Conservation (phyloP, 2,888 invertebrate species). For the Amitus sp. region DNA sequence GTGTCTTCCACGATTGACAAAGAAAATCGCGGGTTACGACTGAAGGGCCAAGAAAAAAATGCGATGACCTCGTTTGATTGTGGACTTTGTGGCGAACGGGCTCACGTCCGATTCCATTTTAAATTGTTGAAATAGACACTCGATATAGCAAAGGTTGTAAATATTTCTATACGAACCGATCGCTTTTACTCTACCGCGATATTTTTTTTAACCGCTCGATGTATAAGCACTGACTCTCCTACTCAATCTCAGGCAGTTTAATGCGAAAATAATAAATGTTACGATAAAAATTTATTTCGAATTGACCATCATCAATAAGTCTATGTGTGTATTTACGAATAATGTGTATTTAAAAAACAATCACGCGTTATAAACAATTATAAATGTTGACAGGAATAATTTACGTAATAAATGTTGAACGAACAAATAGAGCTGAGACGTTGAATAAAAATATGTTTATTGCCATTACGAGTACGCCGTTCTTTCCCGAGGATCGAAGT, state of each 20-base stretch:
- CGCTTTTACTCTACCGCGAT: slow-evolving; percentile 1
- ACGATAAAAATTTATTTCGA: not conserved
- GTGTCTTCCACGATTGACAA: not conserved
- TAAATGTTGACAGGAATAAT: slow-evolving; percentile 32
- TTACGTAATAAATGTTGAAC: slow-evolving; percentile 34
- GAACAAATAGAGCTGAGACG: slow-evolving; percentile 26
- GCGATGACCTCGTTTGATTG: too few relatives aligned
- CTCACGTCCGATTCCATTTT: too few relatives aligned
- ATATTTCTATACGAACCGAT: slow-evolving; percentile 20
- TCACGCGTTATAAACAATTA: slow-evolving; percentile 19
- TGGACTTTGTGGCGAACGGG: too few relatives aligned
- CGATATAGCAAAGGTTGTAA: not conserved
- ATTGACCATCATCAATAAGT: not conserved
- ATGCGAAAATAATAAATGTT: not conserved
- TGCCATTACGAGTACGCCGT: too few relatives aligned
- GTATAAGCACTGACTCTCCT: not conserved
- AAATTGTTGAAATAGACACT: slow-evolving; percentile 13
- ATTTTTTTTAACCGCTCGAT: not conserved
- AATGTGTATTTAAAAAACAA: not conserved
- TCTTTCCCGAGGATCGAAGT: too few relatives aligned
- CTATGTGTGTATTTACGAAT: not conserved
- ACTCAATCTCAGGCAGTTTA: not conserved
- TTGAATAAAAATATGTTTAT: slow-evolving; percentile 34
- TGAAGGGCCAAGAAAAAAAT: not conserved
- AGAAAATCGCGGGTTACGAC: too few relatives aligned